These are phyloP conservation scores for Dasypolia templi DNA, from an alignment of 2,888 invertebrate species.

Conservation along the genomic window DNA sequence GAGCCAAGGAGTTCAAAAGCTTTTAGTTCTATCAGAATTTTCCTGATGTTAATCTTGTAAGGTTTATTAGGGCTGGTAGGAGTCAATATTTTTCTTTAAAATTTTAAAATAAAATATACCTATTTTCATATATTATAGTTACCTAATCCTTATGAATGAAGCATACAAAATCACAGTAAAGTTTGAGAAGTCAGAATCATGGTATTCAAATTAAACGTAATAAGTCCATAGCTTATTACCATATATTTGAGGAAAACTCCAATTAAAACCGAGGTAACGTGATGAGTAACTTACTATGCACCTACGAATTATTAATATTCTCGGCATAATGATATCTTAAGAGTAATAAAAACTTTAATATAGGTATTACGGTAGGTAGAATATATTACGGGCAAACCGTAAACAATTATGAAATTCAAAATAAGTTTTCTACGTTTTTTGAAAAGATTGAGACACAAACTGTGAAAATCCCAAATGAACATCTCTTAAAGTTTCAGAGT, in stretches of 20 bases:
- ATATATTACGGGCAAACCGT: background rate
- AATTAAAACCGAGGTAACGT: conserved; percentile 42
- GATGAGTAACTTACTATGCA: conserved; percentile 27
- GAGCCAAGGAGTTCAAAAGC: too few species aligned
- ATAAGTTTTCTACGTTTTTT: too few species aligned
- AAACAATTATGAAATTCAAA: background rate
- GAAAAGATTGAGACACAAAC: too few species aligned
- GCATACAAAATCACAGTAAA: background rate
- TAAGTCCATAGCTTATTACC: conserved; percentile 22
- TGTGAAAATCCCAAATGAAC: too few species aligned
- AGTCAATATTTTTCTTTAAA: background rate
- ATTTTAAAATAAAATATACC: background rate
- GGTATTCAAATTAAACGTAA: conserved; percentile 28
- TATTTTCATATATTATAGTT: background rate
- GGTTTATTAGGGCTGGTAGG: background rate
- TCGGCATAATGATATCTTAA: conserved; percentile 35
- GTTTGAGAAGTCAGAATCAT: conserved; percentile 13
- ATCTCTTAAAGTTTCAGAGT: too few species aligned
- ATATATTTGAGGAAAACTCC: conserved; percentile 34
- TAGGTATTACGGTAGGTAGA: conserved; percentile 7
- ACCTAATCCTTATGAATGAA: background rate
- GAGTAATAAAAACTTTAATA: conserved; percentile 33
- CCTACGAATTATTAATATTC: conserved; percentile 36
- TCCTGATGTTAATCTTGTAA: background rate
- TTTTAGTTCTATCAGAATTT: background rate